These are phyloP conservation scores for Nycticebus coucang DNA, from an alignment of 2,113 vertebrate species.

Conservation along the genomic window DNA sequence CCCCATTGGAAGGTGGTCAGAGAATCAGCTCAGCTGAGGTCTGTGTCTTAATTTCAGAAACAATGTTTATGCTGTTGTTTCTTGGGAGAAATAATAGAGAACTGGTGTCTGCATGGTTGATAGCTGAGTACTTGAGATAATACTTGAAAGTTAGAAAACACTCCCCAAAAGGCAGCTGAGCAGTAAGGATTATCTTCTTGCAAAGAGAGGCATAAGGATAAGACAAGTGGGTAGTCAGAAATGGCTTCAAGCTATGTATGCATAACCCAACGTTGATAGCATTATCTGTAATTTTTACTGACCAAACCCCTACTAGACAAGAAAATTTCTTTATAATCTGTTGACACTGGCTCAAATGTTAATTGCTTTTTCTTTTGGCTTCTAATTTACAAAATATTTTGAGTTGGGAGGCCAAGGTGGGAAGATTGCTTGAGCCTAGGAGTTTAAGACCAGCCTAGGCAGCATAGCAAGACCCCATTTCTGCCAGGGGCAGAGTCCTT, in stretches of 20 bases:
- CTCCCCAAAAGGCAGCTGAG: not conserved
- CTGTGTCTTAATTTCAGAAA: not conserved
- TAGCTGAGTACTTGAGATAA: not conserved
- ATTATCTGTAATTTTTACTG: not conserved
- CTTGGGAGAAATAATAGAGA: not conserved
- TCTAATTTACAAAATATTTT: not conserved
- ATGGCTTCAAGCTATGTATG: not conserved
- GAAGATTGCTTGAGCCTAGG: no score
- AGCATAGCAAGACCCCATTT: no score
- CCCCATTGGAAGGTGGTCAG: no score
- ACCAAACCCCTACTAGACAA: not conserved
- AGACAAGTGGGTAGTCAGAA: not conserved
- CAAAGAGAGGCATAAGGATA: not conserved
- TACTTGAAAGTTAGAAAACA: not conserved
- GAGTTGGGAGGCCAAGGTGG: no score
- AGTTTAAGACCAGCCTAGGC: no score
- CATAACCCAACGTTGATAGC: not conserved
- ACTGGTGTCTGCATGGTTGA: not conserved
- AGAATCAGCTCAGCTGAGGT: not conserved
- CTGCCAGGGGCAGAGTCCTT: no score
- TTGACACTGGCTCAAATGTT: not conserved
- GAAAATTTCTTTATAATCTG: not conserved
- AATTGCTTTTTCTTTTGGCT: not conserved
- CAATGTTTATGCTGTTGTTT: not conserved
- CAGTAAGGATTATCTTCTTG: not conserved